Evolutionary conservation across 2,888 invertebrate species (phyloP), one percentile per base, ranked within the genome.

Genomic region (Bedellia somnulentella): DNA sequence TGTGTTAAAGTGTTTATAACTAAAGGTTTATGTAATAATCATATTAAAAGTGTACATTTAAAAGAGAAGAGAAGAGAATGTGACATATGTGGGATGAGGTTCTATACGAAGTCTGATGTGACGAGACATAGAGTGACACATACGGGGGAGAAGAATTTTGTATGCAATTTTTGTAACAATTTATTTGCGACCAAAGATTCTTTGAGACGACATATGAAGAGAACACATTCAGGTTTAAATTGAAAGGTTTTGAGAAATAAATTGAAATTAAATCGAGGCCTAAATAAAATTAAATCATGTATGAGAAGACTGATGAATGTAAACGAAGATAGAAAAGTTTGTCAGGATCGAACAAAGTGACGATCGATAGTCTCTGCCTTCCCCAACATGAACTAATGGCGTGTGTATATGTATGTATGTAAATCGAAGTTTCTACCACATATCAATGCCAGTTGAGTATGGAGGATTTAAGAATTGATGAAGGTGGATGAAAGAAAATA

Each of bases 11-110:
- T 40, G 0, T 75, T 64, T 36, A 46, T 73, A 28, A 73, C 73
- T 0, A 49, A 46, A 2, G 66, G 71, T 40, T 36, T 73, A 1
- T 41, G 51, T 12, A 75, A 70, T 31, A 70, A 63, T 41, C 75
- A 75, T 33, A 38, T 66, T 3, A 67, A 62, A 34, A 55, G 48
- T 10, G 68, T 68, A 0, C 73, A 73, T 37, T 51, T 58, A 40
- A 75, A 70, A 25, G 64, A 68, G 35, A 63, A 56, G 30, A 54
- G 45, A 11, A 54, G 62, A 1, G 59, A 63, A 31, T 75, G 75
- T 26, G 61, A 59, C 10, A 11, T 29, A 2, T 29, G 29, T 6
- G 24, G 16, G 2, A 15, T 16, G 29, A 47, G 51, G 1, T 60
- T 52, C 35, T 49, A 44, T 15, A 41, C 38, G 1, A 46, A 43